These are phyloP conservation scores for Conomelus anceps DNA, from an alignment of 2,888 invertebrate genomes.

Conservation along the genomic window DNA sequence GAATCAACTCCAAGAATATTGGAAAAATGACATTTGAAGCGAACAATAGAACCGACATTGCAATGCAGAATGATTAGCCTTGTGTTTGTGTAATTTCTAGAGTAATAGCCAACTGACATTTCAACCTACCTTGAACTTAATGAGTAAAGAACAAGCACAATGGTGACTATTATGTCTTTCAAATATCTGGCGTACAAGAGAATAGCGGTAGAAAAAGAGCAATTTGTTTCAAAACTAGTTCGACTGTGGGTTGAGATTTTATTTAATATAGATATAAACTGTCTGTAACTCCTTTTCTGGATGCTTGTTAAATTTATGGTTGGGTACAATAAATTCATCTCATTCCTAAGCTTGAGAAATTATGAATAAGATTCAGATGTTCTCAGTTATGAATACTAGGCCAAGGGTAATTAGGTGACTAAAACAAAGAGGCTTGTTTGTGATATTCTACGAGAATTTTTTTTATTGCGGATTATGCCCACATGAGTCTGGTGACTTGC, in stretches of 20 bases:
- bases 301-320: no score
- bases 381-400: no score
- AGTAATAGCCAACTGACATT: neutral
- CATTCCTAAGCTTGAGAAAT: no score
- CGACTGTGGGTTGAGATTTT: neutral
- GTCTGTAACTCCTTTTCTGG: no score
- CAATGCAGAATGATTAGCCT: neutral
- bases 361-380: no score
- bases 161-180: neutral
- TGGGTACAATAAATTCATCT: no score
- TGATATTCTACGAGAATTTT: no score
- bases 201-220: neutral
- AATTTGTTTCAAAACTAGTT: neutral
- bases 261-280: no score
- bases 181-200: neutral
- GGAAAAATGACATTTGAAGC: neutral
- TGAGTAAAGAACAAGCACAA: neutral
- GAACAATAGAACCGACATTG: neutral
- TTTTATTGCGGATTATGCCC: no score
- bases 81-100: neutral
- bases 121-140: neutral
- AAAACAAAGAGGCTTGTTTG: no score
- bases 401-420: no score
- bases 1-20: neutral
- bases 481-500: no score